These are phyloP conservation scores for Bergia sp. DNA, from an alignment of 92 coral and sea anemone genomes.

Conservation along the genomic window DNA sequence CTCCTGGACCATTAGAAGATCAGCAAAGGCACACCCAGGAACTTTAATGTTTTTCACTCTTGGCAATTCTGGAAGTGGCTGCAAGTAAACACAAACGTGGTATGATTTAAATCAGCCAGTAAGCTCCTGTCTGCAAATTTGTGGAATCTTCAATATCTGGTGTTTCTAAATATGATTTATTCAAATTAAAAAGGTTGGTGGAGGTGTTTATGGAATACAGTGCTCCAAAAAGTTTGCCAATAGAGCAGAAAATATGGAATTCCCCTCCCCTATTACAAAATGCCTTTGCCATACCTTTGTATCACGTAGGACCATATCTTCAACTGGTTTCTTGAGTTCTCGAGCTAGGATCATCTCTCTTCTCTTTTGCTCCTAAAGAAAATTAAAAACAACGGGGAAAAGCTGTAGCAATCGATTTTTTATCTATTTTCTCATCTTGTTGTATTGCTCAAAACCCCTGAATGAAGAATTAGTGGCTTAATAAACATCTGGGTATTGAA, in stretches of 20 bases:
- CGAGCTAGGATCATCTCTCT: conserved; percentile 96
- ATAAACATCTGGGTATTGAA: too few species aligned
- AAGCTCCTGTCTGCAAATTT: too few species aligned
- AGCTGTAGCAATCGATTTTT: too few species aligned
- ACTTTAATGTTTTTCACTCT: conserved; percentile 68
- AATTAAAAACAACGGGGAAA: background rate
- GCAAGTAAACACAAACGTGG: background rate
- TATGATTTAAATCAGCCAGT: background rate
- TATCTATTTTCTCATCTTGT: background rate
- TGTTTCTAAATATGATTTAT: background rate
- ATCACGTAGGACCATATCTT: conserved; percentile 96
- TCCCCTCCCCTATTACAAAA: background rate
- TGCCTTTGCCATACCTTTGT: conserved; percentile 72
- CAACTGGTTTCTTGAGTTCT: conserved; percentile 95
- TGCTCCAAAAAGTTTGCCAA: too few species aligned
- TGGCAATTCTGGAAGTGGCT: conserved; percentile 81
- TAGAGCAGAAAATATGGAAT: background rate
- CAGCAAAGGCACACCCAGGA: conserved; percentile 94
- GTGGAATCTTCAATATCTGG: too few species aligned
- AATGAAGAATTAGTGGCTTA: background rate
- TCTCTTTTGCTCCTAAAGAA: conserved; percentile 89
- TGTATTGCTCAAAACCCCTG: background rate
- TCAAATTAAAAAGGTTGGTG: background rate
- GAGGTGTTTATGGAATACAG: background rate
- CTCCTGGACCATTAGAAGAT: conserved; percentile 94